Conservation (phyloP, 2,888 invertebrate genomes). For the Chymomyza fuscimana region DNA sequence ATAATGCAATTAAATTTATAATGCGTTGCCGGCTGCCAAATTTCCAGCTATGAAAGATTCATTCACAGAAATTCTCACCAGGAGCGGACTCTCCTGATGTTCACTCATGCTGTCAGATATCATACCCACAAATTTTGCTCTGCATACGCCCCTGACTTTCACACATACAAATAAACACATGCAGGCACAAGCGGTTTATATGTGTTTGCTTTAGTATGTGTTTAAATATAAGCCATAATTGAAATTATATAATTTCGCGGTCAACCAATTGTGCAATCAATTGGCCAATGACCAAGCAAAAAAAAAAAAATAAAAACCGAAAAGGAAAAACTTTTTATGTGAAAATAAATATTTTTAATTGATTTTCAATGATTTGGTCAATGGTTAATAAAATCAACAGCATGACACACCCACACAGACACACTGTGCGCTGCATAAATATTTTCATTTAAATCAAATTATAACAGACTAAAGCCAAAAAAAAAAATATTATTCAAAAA, state of each 20-base stretch:
- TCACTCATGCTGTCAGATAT: too few species aligned
- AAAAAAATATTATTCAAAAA: background rate
- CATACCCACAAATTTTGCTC: too few species aligned
- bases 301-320: background rate
- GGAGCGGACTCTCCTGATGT: too few species aligned
- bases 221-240: background rate
- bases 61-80: background rate
- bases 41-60: conserved; percentile 41
- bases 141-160: too few species aligned
- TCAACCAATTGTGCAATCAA: conserved; percentile 14
- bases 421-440: background rate
- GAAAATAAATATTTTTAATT: conserved; percentile 52
- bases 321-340: conserved; percentile 8
- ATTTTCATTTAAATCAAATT: conserved; percentile 29
- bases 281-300: conserved; percentile 7
- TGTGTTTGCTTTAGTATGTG: background rate
- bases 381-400: conserved; percentile 46
- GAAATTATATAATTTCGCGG: conserved; percentile 49
- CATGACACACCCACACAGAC: too few species aligned
- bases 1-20: background rate
- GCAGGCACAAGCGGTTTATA: background rate
- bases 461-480: conserved; percentile 34
- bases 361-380: conserved; percentile 50
- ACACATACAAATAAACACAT: background rate
- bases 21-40: conserved; percentile 26